A percentile compares a stretch with the other conserved stretches of the same genome.
Evolutionary conservation across 2,113 vertebrate species (phyloP).

Genomic region (Toxotes jaculatrix): DNA sequence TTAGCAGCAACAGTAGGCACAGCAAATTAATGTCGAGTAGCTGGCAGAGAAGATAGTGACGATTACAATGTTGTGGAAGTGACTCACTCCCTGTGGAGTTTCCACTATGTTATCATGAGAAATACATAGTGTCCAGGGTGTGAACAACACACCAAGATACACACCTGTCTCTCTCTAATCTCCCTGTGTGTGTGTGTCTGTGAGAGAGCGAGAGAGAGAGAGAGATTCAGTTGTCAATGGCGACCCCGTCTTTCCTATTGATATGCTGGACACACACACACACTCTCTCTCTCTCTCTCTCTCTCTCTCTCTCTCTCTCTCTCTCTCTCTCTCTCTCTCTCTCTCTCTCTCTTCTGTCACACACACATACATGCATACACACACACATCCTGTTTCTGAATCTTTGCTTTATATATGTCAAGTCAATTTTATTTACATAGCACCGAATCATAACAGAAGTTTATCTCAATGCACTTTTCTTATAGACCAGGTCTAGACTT

Average conservation of each 20-base stretch:
- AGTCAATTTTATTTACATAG: too few relatives aligned
- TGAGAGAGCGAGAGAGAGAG: not conserved
- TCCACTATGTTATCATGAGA: constrained; percentile 14
- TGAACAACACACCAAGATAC: constrained; percentile 6
- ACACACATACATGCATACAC: not conserved
- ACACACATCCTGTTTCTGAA: not conserved
- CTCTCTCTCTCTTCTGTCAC: too few relatives aligned
- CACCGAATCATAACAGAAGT: too few relatives aligned
- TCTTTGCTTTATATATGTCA: not conserved
- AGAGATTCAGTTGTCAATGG: constrained; percentile 58
- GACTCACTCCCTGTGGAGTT: constrained; percentile 36
- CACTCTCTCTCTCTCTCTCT: constrained; percentile 12
- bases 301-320: not conserved
- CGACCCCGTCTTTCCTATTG: constrained; percentile 61
- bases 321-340: too few relatives aligned
- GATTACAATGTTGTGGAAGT: constrained; percentile 41
- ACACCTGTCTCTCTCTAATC: not conserved
- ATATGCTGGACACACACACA: constrained; percentile 74
- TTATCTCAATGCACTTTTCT: too few relatives aligned
- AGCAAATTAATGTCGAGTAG: constrained; percentile 70
- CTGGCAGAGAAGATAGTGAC: constrained; percentile 29
- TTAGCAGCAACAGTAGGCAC: constrained; percentile 63
- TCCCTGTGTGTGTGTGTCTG: not conserved
- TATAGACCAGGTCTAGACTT: too few relatives aligned
- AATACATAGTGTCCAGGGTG: not conserved